phyloP scores from a whole-genome alignment of 2,797 vertebrate genomes.

The Antennarius maculatus region DNA sequence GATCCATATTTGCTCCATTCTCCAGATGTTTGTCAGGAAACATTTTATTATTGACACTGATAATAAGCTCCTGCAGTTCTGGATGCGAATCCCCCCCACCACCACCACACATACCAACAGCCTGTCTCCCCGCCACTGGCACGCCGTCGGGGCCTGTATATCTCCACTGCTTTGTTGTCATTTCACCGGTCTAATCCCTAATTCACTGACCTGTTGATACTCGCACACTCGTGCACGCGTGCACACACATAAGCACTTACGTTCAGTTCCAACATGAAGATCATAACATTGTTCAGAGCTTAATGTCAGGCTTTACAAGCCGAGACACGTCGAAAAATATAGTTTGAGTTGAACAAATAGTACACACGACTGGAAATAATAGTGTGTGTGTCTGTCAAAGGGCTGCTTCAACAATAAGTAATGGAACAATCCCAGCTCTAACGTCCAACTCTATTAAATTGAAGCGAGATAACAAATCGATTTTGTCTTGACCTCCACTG shows the following conservation, averaged over 20 bases:
- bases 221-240: constrained; percentile 21
- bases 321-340: constrained; percentile 26
- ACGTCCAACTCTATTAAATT: constrained; percentile 20
- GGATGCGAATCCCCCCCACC: constrained; percentile 4
- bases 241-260: constrained; percentile 22
- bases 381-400: constrained; percentile 5
- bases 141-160: constrained; percentile 29
- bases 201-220: constrained; percentile 67
- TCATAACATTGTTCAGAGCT: constrained; percentile 52
- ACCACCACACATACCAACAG: not conserved
- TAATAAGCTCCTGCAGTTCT: constrained; percentile 36
- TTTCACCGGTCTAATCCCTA: constrained; percentile 50
- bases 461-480: constrained; percentile 8
- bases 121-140: not conserved
- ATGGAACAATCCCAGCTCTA: constrained; percentile 5
- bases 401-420: constrained; percentile 21
- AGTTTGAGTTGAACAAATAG: constrained; percentile 21
- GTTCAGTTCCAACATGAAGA: constrained; percentile 32
- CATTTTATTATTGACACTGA: constrained; percentile 19
- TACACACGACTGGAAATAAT: constrained; percentile 5
- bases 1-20: constrained; percentile 15
- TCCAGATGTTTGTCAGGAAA: constrained; percentile 56
- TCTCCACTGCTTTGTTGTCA: constrained; percentile 60
- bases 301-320: constrained; percentile 49
- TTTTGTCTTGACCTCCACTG: constrained; percentile 14